Evolutionary conservation across 2,888 invertebrate species (phyloP).

Genomic region (Seira sanloemensis): DNA sequence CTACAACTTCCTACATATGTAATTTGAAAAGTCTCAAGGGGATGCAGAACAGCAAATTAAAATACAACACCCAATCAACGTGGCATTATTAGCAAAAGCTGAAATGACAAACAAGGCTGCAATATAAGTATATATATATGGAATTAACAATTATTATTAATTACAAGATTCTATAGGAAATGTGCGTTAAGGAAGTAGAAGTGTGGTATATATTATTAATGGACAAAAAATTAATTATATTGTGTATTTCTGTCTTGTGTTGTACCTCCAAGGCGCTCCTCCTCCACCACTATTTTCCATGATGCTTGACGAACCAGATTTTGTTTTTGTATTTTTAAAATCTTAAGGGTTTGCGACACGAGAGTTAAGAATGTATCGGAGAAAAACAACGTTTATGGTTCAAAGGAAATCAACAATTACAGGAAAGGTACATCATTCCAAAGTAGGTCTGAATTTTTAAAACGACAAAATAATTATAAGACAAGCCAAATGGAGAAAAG

Average conservation of each 20-base stretch:
- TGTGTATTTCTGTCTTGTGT: background rate
- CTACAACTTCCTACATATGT: background rate
- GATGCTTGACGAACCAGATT: slow-evolving; percentile 28
- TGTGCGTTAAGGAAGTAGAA: background rate
- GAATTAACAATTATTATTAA: no score
- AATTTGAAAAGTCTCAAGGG: background rate
- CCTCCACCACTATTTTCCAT: slow-evolving; percentile 58
- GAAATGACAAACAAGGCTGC: no score
- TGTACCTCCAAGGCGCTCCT: slow-evolving; percentile 61
- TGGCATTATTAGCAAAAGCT: no score
- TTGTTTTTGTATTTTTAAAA: background rate
- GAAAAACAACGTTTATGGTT: background rate
- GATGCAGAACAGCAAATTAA: background rate
- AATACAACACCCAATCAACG: no score
- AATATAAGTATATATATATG: no score
- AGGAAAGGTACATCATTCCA: background rate
- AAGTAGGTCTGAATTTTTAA: background rate
- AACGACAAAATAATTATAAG: background rate
- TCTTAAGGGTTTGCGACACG: background rate
- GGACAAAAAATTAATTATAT: background rate
- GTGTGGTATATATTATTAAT: background rate
- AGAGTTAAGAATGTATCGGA: background rate
- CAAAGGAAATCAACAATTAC: background rate
- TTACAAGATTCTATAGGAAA: no score
- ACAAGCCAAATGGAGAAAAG: background rate